Evolutionary conservation across 2,113 vertebrate genomes (phyloP), one percentile per base, ranked within the genome.

Genomic region (Phoenicopterus ruber): DNA sequence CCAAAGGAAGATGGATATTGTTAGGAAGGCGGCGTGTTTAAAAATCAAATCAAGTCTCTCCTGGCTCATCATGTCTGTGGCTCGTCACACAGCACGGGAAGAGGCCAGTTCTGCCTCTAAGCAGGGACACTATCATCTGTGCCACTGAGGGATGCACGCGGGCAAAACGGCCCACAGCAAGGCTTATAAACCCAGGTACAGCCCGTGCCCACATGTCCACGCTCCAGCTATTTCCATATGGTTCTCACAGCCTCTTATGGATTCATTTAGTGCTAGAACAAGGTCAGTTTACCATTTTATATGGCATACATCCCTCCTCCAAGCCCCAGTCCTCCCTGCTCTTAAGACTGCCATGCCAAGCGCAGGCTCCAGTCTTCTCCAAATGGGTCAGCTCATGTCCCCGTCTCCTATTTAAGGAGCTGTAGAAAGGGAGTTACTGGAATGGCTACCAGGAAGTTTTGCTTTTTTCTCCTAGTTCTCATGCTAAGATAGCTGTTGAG

Each of bases 11-110:
- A 59, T 49, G 54, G 88, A 47, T 82, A 8, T 24, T 57, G 54
- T 49, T 32, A 86, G 70, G 69, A 54, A 88, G 28, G 54, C 29
- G 74, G 13, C 6, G 65, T 55, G 83, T 79, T 92, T 92, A 89
- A 95, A 95, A 96, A 86, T 74, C 83, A 86, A 65, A 78, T 89
- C 61, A 42, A 74, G 81, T 59, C 52, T 94, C 69, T 91, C 28
- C 40, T 47, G 81, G 86, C 65, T 92, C 72, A 8, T 28, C 2
- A 0, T n/a, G 76, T 26, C 49, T 50, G 17, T 55, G 84, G 69
- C 17, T 95, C 0, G 0, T 69, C 63, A 21, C 42, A 40, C 4
- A 5, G 24, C 11, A n/a, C 21, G 31, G 67, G 71, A 92, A 89
- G 59, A 90, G 76, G 42, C 50, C 80, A 54, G 22, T 47, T 80